These are phyloP conservation scores for Camelus dromedarius DNA, from an alignment of 2,113 vertebrate species.

Conservation along the genomic window DNA sequence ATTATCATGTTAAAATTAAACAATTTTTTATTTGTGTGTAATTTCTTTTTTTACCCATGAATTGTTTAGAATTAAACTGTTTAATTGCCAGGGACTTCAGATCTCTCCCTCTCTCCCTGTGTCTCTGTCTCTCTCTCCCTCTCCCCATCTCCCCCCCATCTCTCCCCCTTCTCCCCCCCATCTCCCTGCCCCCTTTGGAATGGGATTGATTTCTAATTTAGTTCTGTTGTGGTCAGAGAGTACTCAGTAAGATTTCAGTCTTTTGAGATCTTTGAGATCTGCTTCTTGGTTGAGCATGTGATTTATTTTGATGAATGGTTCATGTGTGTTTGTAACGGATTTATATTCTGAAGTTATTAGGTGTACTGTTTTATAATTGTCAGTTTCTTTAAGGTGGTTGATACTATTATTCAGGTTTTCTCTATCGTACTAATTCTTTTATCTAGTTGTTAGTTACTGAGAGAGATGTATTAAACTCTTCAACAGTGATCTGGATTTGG, in stretches of 20 bases:
- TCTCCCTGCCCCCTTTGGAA: not conserved
- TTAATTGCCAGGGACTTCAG: not conserved
- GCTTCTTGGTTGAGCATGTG: not conserved
- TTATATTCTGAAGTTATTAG: not conserved
- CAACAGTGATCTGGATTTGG: not conserved
- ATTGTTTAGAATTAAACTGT: slow-evolving; percentile 45
- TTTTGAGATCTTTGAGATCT: not conserved
- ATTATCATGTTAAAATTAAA: not conserved
- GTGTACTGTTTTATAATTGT: not conserved
- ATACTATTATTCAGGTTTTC: not conserved
- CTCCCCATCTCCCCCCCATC: too few species aligned
- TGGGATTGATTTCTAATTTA: slow-evolving; percentile 36
- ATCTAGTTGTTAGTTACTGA: not conserved
- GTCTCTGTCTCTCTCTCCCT: not conserved
- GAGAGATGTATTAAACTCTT: not conserved
- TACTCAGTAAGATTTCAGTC: not conserved
- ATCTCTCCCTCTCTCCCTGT: too few species aligned
- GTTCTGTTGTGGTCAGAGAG: not conserved
- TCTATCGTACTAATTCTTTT: not conserved
- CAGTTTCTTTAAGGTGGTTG: not conserved
- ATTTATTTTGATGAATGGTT: slow-evolving; percentile 10
- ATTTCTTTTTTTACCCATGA: not conserved
- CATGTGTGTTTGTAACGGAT: not conserved
- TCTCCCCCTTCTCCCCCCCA: not conserved
- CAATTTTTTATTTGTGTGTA: not conserved